Evolutionary conservation across 2,888 invertebrate genomes (phyloP).

Genomic region (Anagyrus pseudococci): DNA sequence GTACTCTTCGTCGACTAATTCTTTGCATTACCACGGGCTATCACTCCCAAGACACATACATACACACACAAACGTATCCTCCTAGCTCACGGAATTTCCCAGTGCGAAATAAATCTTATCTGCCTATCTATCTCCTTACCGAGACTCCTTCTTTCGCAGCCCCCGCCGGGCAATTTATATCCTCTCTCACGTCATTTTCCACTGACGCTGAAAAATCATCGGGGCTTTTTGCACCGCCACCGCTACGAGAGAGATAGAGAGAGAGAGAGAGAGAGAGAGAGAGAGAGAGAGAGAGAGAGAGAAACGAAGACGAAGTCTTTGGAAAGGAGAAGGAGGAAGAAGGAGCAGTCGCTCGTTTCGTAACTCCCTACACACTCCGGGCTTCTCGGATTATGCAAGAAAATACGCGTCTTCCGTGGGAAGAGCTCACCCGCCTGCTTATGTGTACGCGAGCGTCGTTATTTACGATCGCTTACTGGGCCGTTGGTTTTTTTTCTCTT

Average conservation of each 20-base stretch:
- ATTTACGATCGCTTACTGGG: constrained; percentile 31
- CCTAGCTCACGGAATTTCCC: constrained; percentile 23
- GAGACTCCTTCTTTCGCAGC: constrained; percentile 10
- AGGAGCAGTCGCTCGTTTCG: constrained; percentile 6
- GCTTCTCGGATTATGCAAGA: constrained; percentile 31
- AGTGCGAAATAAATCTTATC: constrained; percentile 36
- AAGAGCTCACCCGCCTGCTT: constrained; percentile 7
- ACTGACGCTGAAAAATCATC: constrained; percentile 39
- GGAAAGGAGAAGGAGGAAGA: constrained; percentile 28
- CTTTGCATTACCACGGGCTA: constrained; percentile 11
- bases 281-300: too few species aligned
- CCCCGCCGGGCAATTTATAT: constrained; percentile 33
- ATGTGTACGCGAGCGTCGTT: too few species aligned
- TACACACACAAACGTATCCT: too few species aligned
- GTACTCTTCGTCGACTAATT: constrained; percentile 14
- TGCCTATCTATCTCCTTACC: constrained; percentile 25
- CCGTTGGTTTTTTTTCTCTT: constrained; percentile 3
- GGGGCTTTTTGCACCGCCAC: too few species aligned
- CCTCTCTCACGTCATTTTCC: constrained; percentile 36
- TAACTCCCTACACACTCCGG: constrained; percentile 24
- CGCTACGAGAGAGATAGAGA: too few species aligned
- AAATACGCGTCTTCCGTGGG: constrained; percentile 21
- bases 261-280: too few species aligned
- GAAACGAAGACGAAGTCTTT: constrained; percentile 8
- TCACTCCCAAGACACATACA: constrained; percentile 18